Evolutionary conservation across 2,888 invertebrate genomes (phyloP), one percentile per base, ranked within the genome.

Genomic region (Glyphotaelius pellucidus): DNA sequence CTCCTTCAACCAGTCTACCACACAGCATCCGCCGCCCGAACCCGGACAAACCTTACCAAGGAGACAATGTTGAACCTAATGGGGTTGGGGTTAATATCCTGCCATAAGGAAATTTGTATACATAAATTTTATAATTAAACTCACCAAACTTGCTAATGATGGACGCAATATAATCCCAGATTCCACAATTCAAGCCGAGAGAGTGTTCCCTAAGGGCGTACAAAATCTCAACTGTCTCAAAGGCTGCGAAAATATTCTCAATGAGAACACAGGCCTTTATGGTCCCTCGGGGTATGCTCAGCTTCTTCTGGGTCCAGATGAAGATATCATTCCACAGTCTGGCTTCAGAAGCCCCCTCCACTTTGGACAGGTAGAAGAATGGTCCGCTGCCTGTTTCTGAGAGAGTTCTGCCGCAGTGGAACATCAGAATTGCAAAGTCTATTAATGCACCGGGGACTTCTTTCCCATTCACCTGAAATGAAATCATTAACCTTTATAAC

Each of bases 81-180:
- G 38, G 38, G 9, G 9, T 38, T 7, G 9, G 5, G 38, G 9
- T 38, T 38, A 38, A 38, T n/a, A n/a, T n/a, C 15, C 11, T 80
- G 80, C 12, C 42, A 42, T 14, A 42, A 42, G 42, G 42, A 42
- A 12, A 42, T 42, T 42, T 42, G 11, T 12, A 42, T 42, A 7
- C 12, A 42, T 12, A 14, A 2, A 42, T 12, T 42, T 42, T 85
- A 42, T 35, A 35, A 85, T 38, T 83, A 14, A 32, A 94, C 94
- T 95, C 94, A 95, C 97, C 97, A 95, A 97, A 97, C 94, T 97
- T 97, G 42, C 96, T 95, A 93, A 97, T 96, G 90, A 97, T 97
- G 4, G 97, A 97, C 0, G 97, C 97, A 90, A 97, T 96, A 94
- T 97, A 98, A 94, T 98, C 97, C 98, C 97, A 98, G 93, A 97